Evolutionary conservation across 2,797 vertebrate species (phyloP).

Genomic region (Columba guinea): DNA sequence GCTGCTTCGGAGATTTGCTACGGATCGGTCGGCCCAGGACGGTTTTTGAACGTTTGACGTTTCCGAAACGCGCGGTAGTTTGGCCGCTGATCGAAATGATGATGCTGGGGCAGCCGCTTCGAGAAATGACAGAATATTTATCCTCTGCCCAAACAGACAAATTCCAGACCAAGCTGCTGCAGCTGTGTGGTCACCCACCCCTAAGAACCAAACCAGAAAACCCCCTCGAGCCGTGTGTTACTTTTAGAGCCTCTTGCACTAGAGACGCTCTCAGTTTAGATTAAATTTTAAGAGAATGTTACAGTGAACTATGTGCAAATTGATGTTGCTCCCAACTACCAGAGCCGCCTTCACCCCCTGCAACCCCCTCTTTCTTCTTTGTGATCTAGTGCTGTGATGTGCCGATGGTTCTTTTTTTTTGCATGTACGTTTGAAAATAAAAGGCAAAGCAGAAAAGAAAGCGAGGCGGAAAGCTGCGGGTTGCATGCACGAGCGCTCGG

Average conservation of each 20-base stretch:
- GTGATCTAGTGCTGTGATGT: slow-evolving; percentile 35
- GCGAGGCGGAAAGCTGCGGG: neutral
- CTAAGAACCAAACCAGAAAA: neutral
- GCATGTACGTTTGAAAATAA: slow-evolving; percentile 31
- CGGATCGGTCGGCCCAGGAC: fast-evolving
- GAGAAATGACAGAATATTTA: neutral
- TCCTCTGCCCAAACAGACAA: neutral
- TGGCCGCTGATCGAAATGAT: fast-evolving
- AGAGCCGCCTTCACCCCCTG: neutral
- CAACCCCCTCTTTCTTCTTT: neutral
- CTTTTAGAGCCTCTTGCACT: neutral
- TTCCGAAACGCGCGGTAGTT: too few relatives aligned
- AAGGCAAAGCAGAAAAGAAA: neutral
- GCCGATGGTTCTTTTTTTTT: neutral
- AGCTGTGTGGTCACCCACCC: neutral
- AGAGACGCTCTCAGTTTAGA: neutral
- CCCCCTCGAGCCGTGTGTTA: neutral
- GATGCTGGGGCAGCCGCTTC: neutral
- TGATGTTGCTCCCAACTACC: neutral
- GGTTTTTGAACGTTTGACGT: neutral
- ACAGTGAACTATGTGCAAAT: neutral
- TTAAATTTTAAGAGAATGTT: neutral
- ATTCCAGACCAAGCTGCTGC: neutral
- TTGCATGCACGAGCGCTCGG: neutral
- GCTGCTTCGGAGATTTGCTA: neutral